Evolutionary conservation across 2,888 invertebrate species (phyloP).

Genomic region (Xylota segnis): DNA sequence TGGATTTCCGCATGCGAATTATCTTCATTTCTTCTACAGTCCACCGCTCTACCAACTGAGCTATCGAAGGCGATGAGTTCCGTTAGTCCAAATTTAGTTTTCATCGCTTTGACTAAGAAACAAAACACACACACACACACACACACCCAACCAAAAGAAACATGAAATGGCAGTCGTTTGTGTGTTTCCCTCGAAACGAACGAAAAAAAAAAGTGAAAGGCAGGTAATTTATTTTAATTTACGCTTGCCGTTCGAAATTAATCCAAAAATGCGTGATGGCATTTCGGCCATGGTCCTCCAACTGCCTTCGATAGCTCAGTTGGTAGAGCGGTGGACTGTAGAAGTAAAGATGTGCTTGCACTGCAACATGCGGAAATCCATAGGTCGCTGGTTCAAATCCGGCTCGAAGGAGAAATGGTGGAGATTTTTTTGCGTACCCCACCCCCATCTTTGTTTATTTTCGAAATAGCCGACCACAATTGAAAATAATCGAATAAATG

Average conservation of each 20-base stretch:
- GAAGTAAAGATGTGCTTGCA: constrained; percentile 22
- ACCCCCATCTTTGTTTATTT: constrained; percentile 26
- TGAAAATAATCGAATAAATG: constrained; percentile 49
- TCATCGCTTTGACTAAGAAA: constrained; percentile 11
- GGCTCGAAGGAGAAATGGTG: constrained; percentile 77
- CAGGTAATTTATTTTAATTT: background rate
- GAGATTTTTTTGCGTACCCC: constrained; percentile 28
- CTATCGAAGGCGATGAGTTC: constrained; percentile 63
- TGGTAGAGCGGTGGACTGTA: constrained; percentile 77
- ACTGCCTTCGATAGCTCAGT: constrained; percentile 75
- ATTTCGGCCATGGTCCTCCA: background rate
- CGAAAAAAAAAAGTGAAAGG: constrained; percentile 39
- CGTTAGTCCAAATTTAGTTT: constrained; percentile 11
- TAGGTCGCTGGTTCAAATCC: constrained; percentile 79
- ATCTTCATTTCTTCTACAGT: constrained; percentile 52
- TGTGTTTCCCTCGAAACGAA: background rate
- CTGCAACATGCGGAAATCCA: constrained; percentile 78
- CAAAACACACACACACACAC: too few species aligned
- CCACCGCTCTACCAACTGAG: constrained; percentile 75
- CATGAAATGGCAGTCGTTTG: background rate
- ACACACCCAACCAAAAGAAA: background rate
- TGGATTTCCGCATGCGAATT: constrained; percentile 74
- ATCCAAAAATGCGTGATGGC: constrained; percentile 7
- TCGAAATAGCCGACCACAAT: constrained; percentile 44
- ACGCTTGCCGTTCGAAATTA: background rate